These are phyloP conservation scores for Drosophila pseudoobscura DNA, from an alignment of 1,140 invertebrate genomes.

Conservation along the genomic window DNA sequence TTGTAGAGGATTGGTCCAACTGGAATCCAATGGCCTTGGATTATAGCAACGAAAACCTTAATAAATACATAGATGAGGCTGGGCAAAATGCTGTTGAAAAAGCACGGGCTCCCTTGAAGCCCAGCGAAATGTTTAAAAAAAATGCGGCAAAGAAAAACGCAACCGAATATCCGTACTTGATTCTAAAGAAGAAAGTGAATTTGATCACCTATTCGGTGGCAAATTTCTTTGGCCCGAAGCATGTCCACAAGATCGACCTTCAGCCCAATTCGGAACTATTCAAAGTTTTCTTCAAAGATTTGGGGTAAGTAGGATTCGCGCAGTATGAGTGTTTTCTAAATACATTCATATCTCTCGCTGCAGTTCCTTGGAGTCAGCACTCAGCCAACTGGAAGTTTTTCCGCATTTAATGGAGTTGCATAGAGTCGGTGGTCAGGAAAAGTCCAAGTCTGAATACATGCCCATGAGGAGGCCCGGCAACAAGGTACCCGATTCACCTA, in stretches of 20 bases:
- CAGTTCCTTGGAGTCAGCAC: conserved; percentile 44
- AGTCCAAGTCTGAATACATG: too few species aligned
- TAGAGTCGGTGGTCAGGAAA: conserved; percentile 1
- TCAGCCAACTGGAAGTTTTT: conserved; percentile 26
- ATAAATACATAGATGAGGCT: conserved; percentile 16
- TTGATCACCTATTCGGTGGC: conserved; percentile 19
- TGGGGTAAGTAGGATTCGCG: conserved; percentile 30
- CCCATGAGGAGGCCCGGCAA: too few species aligned
- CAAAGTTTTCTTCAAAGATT: conserved; percentile 49
- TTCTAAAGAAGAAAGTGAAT: conserved; percentile 32
- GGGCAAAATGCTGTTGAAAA: conserved; percentile 9
- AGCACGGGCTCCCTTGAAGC: not conserved
- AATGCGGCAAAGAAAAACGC: not conserved
- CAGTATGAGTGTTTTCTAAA: not conserved
- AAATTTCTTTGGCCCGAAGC: conserved; percentile 39
- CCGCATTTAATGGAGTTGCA: conserved; percentile 21
- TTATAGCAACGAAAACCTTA: conserved; percentile 24
- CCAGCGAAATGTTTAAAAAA: not conserved
- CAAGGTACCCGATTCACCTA: too few species aligned
- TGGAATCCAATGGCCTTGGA: conserved; percentile 58
- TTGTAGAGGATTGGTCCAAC: conserved; percentile 12
- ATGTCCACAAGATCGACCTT: conserved; percentile 38
- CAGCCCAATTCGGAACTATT: conserved; percentile 9
- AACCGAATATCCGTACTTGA: conserved; percentile 43
- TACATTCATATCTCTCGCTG: not conserved